These are phyloP conservation scores for Argynnis bischoffii DNA, from an alignment of 2,888 invertebrate species.

Conservation along the genomic window DNA sequence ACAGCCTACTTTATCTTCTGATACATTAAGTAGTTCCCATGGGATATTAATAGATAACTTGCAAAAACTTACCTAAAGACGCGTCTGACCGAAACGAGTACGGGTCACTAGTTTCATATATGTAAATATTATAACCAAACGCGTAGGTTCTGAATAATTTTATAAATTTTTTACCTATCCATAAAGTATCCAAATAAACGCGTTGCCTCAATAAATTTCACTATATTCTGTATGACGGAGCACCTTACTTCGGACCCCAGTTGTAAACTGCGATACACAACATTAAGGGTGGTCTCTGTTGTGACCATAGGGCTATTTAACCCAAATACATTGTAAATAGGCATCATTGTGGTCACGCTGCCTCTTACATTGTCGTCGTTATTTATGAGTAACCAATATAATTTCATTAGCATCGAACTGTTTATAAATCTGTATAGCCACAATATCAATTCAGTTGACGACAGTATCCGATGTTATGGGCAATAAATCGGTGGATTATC, in stretches of 20 bases:
- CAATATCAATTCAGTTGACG: conserved; percentile 67
- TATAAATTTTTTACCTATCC: conserved; percentile 20
- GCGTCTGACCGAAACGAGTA: no score
- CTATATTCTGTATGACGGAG: conserved; percentile 38
- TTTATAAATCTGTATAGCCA: conserved; percentile 70
- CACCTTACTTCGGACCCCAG: conserved; percentile 22
- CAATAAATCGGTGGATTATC: conserved; percentile 80
- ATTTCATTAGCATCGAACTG: conserved; percentile 74
- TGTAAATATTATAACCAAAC: conserved; percentile 18
- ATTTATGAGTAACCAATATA: conserved; percentile 76
- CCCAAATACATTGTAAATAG: conserved; percentile 67
- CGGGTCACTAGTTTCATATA: neutral
- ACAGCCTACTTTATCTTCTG: no score
- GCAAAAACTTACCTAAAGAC: no score
- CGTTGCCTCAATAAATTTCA: conserved; percentile 51
- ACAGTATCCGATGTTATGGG: conserved; percentile 68
- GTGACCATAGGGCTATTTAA: conserved; percentile 62
- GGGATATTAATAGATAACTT: no score
- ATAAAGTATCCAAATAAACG: conserved; percentile 28
- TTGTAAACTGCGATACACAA: conserved; percentile 44
- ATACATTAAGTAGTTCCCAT: no score
- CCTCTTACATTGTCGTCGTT: conserved; percentile 58
- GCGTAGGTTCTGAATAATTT: conserved; percentile 28
- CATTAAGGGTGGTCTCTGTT: conserved; percentile 59
- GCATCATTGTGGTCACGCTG: conserved; percentile 61